Conservation (phyloP, 2,888 invertebrate species). For the Mimachlamys varia region DNA sequence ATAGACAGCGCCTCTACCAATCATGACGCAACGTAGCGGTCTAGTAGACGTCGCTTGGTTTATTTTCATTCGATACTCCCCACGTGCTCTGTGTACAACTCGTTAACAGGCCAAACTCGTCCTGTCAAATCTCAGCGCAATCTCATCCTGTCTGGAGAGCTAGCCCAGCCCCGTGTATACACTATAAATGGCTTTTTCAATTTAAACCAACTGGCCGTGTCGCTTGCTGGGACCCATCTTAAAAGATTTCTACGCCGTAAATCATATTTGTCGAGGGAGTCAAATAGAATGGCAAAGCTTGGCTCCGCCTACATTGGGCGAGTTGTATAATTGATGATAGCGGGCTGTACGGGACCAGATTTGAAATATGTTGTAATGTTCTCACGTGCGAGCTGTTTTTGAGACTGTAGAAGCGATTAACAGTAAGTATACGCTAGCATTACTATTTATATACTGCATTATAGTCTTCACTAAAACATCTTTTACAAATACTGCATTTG, state of each 20-base stretch:
- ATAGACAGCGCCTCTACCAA: neutral
- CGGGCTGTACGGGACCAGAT: constrained; percentile 29
- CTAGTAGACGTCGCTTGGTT: constrained; percentile 17
- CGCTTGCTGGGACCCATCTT: constrained; percentile 34
- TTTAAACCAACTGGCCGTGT: constrained; percentile 33
- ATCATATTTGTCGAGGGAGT: constrained; percentile 27
- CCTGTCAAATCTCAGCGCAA: constrained; percentile 30
- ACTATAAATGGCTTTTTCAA: constrained; percentile 36
- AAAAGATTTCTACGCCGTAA: constrained; percentile 17
- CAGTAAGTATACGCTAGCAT: constrained; percentile 1
- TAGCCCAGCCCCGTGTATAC: constrained; percentile 20
- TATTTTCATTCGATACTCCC: constrained; percentile 34
- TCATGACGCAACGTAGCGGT: constrained; percentile 8
- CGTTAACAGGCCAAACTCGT: neutral
- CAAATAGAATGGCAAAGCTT: neutral
- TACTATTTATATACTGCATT: constrained; percentile 11
- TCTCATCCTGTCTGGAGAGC: neutral
- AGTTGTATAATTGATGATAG: constrained; percentile 34
- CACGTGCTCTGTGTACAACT: constrained; percentile 31
- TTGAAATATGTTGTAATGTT: constrained; percentile 36
- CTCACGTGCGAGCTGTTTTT: constrained; percentile 27
- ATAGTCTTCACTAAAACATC: neutral
- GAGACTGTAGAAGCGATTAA: constrained; percentile 25
- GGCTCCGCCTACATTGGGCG: constrained; percentile 24
- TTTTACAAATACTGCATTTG: constrained; percentile 4